Evolutionary conservation across 2,113 vertebrate genomes (phyloP).

Genomic region (Macquaria australasica): DNA sequence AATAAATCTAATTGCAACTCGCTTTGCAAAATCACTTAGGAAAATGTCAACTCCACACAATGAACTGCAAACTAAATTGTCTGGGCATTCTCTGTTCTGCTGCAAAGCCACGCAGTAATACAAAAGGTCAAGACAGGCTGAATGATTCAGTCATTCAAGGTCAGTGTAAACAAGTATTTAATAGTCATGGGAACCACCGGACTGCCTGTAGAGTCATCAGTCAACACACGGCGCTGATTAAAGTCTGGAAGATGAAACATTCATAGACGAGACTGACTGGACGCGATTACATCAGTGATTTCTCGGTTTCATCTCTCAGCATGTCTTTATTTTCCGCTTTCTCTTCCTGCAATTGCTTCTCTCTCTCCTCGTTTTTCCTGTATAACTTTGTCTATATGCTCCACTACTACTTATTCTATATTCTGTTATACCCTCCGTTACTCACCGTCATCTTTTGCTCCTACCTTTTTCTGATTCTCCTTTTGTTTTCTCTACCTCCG

Average conservation of each 20-base stretch:
- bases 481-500: background rate
- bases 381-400: background rate
- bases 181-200: conserved; percentile 18
- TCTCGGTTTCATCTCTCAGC: conserved; percentile 20
- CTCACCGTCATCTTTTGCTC: background rate
- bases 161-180: background rate
- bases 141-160: background rate
- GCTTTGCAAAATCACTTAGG: too few species aligned
- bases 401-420: background rate
- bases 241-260: conserved; percentile 45
- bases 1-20: background rate
- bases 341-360: conserved; percentile 4
- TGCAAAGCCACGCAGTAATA: background rate
- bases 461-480: background rate
- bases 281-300: conserved; percentile 19
- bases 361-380: background rate
- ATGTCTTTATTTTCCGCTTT: background rate
- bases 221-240: conserved; percentile 29
- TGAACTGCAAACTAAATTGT: background rate
- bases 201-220: background rate
- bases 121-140: conserved; percentile 12
- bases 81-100: background rate
- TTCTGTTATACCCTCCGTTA: background rate
- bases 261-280: background rate
- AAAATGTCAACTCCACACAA: background rate